phyloP scores from a whole-genome alignment of 2,888 invertebrate genomes.

The Aporophyla lueneburgensis region DNA sequence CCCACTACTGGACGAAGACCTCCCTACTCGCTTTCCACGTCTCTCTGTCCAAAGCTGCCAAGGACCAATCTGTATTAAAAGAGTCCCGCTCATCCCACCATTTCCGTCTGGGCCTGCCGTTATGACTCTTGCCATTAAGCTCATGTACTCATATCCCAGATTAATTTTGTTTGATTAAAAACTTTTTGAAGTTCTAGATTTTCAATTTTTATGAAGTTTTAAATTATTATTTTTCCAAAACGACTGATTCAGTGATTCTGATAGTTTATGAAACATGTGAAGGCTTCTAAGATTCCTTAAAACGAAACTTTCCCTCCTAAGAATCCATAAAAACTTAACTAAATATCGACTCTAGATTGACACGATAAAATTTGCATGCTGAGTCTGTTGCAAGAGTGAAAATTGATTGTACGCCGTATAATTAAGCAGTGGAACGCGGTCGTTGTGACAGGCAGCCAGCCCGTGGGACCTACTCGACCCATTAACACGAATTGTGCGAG shows the following conservation, averaged over 20 bases:
- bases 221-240: too few relatives aligned
- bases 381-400: conserved; percentile 59
- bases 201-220: neutral
- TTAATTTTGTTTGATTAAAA: neutral
- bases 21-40: too few relatives aligned
- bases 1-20: too few relatives aligned
- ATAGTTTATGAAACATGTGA: neutral
- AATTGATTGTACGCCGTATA: conserved; percentile 76
- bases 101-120: too few relatives aligned
- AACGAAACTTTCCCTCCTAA: conserved; percentile 11
- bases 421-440: conserved; percentile 74
- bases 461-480: conserved; percentile 73
- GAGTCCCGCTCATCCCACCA: too few relatives aligned
- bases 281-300: neutral
- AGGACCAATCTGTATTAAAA: too few relatives aligned
- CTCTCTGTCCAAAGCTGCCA: too few relatives aligned
- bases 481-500: conserved; percentile 69
- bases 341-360: conserved; percentile 33
- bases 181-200: neutral
- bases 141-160: neutral
- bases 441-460: conserved; percentile 68
- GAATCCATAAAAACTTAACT: conserved; percentile 1
- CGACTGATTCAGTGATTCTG: neutral
- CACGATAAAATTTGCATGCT: conserved; percentile 60
- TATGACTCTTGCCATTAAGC: neutral